Conservation (phyloP, 2,113 vertebrate species). For the Caranx ignobilis region DNA sequence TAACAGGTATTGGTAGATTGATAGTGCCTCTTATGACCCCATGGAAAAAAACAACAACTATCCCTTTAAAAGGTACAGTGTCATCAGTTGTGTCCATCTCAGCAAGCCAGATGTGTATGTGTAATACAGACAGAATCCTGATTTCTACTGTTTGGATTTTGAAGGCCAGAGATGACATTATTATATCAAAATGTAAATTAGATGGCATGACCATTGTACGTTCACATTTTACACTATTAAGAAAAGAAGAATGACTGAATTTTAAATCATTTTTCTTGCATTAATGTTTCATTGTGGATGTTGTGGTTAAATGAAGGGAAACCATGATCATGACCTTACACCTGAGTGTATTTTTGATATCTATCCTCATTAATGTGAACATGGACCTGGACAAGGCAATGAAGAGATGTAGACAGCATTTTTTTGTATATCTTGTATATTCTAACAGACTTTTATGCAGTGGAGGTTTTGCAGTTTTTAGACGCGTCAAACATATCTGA, state of each 20-base stretch:
- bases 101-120: no score
- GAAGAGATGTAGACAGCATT: constrained; percentile 8
- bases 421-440: neutral
- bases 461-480: neutral
- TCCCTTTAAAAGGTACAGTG: no score
- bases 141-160: no score
- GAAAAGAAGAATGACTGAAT: neutral
- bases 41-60: no score
- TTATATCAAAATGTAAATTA: no score
- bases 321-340: neutral
- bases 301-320: neutral
- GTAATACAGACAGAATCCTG: no score
- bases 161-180: no score
- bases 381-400: neutral
- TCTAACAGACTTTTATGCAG: neutral
- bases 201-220: no score
- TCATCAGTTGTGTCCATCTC: no score
- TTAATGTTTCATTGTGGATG: neutral
- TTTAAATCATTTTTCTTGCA: neutral
- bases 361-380: neutral
- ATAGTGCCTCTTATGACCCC: no score
- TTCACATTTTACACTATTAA: no score
- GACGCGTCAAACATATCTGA: neutral
- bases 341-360: neutral
- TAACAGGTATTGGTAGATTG: no score